Conservation (phyloP, 2,888 invertebrate genomes). For the Clanis bilineata region DNA sequence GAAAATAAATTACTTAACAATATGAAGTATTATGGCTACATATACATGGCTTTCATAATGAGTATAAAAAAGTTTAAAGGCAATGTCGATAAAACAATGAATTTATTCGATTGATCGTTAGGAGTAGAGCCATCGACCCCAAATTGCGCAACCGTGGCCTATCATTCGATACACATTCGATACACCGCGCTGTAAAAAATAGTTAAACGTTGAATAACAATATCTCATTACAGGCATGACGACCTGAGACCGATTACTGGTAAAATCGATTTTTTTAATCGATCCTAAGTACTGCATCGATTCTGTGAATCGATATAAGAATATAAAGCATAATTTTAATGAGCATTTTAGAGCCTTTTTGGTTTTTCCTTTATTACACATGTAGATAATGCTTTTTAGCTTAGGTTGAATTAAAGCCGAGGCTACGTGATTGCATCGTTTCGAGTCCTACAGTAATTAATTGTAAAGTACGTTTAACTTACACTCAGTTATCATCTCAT, state of each 20-base stretch:
- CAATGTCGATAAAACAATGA: conserved; percentile 41
- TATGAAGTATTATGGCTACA: too few relatives aligned
- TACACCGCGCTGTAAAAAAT: conserved; percentile 34
- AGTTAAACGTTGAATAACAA: conserved; percentile 31
- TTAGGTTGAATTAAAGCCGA: too few relatives aligned
- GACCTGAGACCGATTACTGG: background rate
- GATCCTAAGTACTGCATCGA: background rate
- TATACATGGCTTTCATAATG: too few relatives aligned
- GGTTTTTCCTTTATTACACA: background rate
- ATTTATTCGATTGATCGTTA: conserved; percentile 47
- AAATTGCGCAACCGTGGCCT: conserved; percentile 54
- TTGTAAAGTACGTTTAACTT: too few relatives aligned
- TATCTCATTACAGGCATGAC: conserved; percentile 26
- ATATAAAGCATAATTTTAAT: too few relatives aligned
- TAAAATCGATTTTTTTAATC: conserved; percentile 2
- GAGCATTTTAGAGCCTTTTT: background rate
- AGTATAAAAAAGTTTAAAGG: too few relatives aligned
- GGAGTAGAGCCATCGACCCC: conserved; percentile 63
- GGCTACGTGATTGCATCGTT: too few relatives aligned
- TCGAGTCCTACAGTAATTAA: too few relatives aligned
- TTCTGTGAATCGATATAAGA: background rate
- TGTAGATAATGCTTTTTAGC: too few relatives aligned
- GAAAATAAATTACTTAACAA: too few relatives aligned
- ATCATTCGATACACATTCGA: conserved; percentile 46
- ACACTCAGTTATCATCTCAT: too few relatives aligned